Percentiles rank a stretch among this genome's conserved stretches.
Conservation (phyloP, 1,140 invertebrate species). For the Camponotus floridanus region DNA sequence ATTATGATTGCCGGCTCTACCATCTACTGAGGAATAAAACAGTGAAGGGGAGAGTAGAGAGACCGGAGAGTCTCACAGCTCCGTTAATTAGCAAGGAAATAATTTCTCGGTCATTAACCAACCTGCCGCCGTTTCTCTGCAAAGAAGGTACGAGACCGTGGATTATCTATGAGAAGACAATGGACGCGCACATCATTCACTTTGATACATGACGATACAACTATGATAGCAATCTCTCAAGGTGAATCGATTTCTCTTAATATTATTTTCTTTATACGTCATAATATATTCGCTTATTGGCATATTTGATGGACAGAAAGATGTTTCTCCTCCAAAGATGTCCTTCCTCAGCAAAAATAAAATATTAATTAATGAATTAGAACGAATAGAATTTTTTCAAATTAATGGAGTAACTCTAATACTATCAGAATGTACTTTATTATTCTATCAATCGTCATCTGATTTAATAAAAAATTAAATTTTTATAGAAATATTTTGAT, state of each 20-base stretch:
- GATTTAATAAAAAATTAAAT: background rate
- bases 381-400: background rate
- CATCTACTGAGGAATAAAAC: constrained; percentile 17
- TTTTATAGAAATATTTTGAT: background rate
- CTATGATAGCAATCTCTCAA: constrained; percentile 42
- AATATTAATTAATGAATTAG: background rate
- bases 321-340: background rate
- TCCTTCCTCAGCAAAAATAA: background rate
- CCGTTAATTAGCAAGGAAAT: constrained; percentile 75
- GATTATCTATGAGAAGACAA: constrained; percentile 71
- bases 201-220: constrained; percentile 50
- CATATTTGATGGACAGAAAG: too few species aligned
- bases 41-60: background rate
- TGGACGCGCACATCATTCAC: constrained; percentile 59
- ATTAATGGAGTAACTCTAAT: background rate
- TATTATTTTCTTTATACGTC: constrained; percentile 30
- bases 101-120: constrained; percentile 75
- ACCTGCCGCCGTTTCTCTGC: constrained; percentile 41
- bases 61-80: constrained; percentile 31
- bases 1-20: constrained; percentile 43
- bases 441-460: background rate
- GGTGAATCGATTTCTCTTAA: constrained; percentile 65
- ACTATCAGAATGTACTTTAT: background rate
- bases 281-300: background rate
- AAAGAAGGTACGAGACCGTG: constrained; percentile 65